A percentile compares a stretch with the other conserved stretches of the same genome.
These are phyloP conservation scores for Pogona vitticeps DNA, from an alignment of 2,113 vertebrate species.

Conservation along the genomic window DNA sequence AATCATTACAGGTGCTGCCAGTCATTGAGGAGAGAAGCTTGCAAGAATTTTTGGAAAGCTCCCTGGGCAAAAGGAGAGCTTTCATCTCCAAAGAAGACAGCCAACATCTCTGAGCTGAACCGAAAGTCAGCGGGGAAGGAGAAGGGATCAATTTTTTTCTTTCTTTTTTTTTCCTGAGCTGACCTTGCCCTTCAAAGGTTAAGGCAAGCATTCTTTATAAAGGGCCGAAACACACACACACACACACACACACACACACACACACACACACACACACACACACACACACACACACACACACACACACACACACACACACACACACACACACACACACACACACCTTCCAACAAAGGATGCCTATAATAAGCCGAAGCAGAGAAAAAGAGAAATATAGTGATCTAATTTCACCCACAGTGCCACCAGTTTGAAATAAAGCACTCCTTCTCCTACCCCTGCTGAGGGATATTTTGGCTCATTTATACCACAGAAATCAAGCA, in stretches of 20 bases:
- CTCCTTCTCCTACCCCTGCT: not conserved
- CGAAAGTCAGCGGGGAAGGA: not conserved
- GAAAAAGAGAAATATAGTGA: not conserved
- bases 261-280: no score
- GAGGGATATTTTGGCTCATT: constrained; percentile 3
- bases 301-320: no score
- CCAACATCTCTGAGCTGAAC: not conserved
- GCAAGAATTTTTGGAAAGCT: constrained; percentile 16
- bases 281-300: not conserved
- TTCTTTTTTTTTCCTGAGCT: not conserved
- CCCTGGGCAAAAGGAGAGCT: not conserved
- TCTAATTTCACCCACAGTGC: constrained; percentile 4
- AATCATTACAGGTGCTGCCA: constrained; percentile 12
- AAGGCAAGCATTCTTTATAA: constrained; percentile 20
- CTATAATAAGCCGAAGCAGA: constrained; percentile 7
- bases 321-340: no score
- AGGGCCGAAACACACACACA: not conserved
- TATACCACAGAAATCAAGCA: not conserved
- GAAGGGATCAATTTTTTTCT: constrained; percentile 7
- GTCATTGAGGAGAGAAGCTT: constrained; percentile 2
- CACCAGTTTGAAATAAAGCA: not conserved
- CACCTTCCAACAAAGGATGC: not conserved
- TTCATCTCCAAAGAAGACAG: constrained; percentile 20
- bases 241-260: no score
- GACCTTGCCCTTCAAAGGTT: constrained; percentile 14